Evolutionary conservation across 92 coral and sea anemone species (phyloP).

Genomic region (Anthopleura xanthogrammica): DNA sequence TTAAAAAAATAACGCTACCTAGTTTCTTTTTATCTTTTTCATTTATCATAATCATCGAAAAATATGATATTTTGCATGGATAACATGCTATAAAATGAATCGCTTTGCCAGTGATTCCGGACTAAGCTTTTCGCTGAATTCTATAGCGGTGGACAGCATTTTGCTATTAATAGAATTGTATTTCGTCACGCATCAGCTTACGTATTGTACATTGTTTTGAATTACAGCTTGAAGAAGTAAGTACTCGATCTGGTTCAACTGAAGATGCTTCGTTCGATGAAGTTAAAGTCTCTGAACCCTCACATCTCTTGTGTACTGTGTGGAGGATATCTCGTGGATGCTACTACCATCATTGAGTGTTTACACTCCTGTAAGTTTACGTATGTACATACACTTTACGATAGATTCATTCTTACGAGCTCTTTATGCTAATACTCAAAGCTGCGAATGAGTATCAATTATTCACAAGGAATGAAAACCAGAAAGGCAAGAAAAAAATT

Average conservation of each 20-base stretch:
- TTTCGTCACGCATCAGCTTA: slow-evolving; percentile 1
- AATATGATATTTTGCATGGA: too few species aligned
- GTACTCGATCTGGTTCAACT: not conserved
- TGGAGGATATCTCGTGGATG: slow-evolving; percentile 92
- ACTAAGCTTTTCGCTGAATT: too few species aligned
- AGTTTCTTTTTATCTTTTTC: too few species aligned
- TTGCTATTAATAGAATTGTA: not conserved
- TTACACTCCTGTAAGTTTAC: slow-evolving; percentile 89
- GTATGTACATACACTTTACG: not conserved
- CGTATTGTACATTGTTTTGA: not conserved
- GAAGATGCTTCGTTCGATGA: slow-evolving; percentile 25
- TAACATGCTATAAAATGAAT: too few species aligned
- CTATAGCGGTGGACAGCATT: too few species aligned
- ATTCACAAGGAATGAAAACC: not conserved
- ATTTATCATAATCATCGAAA: too few species aligned
- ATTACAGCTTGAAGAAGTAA: not conserved
- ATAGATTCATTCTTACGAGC: not conserved
- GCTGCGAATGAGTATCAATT: not conserved
- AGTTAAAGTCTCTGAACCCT: slow-evolving; percentile 65
- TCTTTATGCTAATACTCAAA: not conserved
- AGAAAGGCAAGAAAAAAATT: not conserved
- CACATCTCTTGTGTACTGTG: slow-evolving; percentile 86
- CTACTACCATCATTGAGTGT: slow-evolving; percentile 92
- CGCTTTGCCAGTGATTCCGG: too few species aligned
- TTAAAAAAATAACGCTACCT: too few species aligned